Conservation (phyloP, 2,113 vertebrate species). For the Pipra filicauda region DNA sequence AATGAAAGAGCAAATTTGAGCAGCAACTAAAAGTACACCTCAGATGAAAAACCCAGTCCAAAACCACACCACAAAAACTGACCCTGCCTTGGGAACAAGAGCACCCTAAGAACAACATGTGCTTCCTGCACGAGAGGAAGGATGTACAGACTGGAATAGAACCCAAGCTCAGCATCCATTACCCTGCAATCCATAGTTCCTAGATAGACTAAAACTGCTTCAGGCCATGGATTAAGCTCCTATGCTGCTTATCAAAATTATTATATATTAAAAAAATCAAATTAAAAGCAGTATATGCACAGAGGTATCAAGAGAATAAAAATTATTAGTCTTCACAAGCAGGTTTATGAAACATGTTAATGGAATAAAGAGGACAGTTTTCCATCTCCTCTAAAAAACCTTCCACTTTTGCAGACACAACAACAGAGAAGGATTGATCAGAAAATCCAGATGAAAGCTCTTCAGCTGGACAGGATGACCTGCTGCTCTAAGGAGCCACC, state of each 20-base stretch:
- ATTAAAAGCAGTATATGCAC: background rate
- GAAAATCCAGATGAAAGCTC: background rate
- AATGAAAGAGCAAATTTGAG: background rate
- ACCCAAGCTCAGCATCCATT: background rate
- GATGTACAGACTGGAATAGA: background rate
- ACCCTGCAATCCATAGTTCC: background rate
- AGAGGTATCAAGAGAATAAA: background rate
- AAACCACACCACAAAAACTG: background rate
- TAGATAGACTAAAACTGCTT: background rate
- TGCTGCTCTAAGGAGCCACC: background rate
- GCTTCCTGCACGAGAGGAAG: background rate
- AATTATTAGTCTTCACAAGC: background rate
- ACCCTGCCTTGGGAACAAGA: background rate
- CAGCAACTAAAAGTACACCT: background rate
- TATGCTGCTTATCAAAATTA: background rate
- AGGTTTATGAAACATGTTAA: background rate
- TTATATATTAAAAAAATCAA: background rate
- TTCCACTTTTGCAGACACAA: background rate
- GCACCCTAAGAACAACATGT: rapidly evolving
- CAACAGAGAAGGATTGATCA: background rate
- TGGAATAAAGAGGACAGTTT: background rate
- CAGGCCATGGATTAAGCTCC: background rate
- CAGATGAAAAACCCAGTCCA: background rate
- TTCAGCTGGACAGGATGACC: background rate
- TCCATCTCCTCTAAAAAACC: background rate